Evolutionary conservation across 2,888 invertebrate genomes (phyloP).

Genomic region (Metalampra italica): DNA sequence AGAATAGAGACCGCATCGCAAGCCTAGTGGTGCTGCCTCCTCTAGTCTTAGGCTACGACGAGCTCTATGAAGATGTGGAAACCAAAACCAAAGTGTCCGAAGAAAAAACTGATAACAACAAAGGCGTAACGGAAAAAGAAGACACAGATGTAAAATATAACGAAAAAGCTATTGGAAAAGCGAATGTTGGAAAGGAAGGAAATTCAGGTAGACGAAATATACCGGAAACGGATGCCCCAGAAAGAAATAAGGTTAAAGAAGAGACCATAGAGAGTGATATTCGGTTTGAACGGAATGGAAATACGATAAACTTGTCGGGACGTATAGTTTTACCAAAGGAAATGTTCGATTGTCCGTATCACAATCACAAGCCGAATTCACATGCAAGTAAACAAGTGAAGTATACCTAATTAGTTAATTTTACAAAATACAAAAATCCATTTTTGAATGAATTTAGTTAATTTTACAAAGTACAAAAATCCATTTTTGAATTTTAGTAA

Average conservation of each 20-base stretch:
- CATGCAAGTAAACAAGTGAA: no score
- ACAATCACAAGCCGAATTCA: no score
- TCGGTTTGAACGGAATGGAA: not conserved
- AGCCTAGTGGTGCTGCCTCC: conserved; percentile 56
- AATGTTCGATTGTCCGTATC: conserved; percentile 1
- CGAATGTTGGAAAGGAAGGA: no score
- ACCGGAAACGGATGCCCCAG: no score
- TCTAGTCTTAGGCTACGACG: conserved; percentile 56
- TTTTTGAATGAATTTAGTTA: no score
- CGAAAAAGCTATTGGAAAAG: not conserved
- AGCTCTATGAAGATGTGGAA: conserved; percentile 31
- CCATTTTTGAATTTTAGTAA: no score
- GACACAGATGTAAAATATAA: no score
- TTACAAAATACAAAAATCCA: no score
- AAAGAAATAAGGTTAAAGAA: no score
- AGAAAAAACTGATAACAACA: not conserved
- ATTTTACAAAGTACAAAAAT: no score
- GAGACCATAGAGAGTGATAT: not conserved
- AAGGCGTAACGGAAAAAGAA: not conserved
- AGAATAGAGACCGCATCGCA: conserved; percentile 35
- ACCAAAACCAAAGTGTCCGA: conserved; percentile 4
- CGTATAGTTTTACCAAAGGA: conserved; percentile 1
- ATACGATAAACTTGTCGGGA: conserved; percentile 1
- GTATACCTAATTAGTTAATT: no score
- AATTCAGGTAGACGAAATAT: no score